These are phyloP conservation scores for Perognathus longimembris DNA, from an alignment of 2,113 vertebrate species.

Conservation along the genomic window DNA sequence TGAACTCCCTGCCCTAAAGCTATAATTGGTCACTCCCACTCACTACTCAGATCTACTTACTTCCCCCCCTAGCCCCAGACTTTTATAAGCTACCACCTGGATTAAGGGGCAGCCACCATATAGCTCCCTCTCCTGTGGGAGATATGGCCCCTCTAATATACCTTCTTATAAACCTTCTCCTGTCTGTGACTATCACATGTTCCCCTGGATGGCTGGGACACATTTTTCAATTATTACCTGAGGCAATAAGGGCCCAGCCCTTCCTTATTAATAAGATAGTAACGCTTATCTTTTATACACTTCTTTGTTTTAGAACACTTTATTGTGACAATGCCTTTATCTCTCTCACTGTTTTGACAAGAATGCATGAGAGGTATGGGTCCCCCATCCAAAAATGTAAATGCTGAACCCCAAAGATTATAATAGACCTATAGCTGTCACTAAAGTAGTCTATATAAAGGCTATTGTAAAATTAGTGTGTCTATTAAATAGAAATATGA, in stretches of 20 bases:
- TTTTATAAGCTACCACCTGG: no score
- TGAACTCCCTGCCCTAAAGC: no score
- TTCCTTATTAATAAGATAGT: constrained; percentile 33
- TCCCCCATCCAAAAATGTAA: background rate
- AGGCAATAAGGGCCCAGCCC: background rate
- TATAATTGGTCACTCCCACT: no score
- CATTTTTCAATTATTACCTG: no score
- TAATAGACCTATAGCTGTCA: background rate
- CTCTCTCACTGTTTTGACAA: background rate
- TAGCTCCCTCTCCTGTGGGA: no score
- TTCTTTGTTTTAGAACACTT: constrained; percentile 27
- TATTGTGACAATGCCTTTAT: background rate
- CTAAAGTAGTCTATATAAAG: background rate
- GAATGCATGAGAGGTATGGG: background rate
- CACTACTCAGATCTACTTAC: no score
- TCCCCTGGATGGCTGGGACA: no score
- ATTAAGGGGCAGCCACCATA: no score
- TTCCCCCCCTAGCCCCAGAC: no score
- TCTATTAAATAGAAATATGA: constrained; percentile 20
- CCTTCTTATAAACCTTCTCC: no score
- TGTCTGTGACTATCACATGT: no score
- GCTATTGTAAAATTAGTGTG: background rate
- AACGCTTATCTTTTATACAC: background rate
- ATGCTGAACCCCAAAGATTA: background rate
- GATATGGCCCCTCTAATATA: no score